Evolutionary conservation across 2,797 vertebrate genomes (phyloP).

Genomic region (Trichosurus vulpecula): DNA sequence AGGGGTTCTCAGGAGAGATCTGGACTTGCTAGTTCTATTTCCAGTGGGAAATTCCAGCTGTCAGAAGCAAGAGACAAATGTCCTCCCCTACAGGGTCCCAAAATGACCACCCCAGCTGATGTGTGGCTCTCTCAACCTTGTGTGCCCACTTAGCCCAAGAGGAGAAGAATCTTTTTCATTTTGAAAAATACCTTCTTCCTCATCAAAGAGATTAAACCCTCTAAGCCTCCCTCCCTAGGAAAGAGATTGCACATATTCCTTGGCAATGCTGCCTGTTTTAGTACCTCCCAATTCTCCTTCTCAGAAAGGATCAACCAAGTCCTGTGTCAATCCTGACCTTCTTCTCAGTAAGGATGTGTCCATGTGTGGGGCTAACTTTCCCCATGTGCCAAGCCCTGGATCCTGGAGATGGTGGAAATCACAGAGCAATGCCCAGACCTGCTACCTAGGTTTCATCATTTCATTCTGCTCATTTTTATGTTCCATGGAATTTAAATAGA

Average conservation of each 20-base stretch:
- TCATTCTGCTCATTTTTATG: not conserved
- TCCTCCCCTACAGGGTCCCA: not conserved
- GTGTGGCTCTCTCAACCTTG: not conserved
- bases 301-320: not conserved
- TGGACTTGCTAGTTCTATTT: not conserved
- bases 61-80: not conserved
- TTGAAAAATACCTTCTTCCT: not conserved
- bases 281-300: not conserved
- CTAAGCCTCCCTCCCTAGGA: not conserved
- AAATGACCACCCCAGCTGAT: not conserved
- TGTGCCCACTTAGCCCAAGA: not conserved
- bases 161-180: not conserved
- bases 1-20: not conserved
- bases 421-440: not conserved
- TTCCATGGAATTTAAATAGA: not conserved
- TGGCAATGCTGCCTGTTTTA: not conserved
- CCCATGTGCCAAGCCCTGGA: not conserved
- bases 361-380: not conserved
- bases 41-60: not conserved
- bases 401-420: not conserved
- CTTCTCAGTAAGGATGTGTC: not conserved
- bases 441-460: not conserved
- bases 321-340: not conserved
- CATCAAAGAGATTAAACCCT: not conserved
- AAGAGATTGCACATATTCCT: not conserved